phyloP scores from a whole-genome alignment of 2,888 invertebrate genomes.

The Aporophyla lueneburgensis region DNA sequence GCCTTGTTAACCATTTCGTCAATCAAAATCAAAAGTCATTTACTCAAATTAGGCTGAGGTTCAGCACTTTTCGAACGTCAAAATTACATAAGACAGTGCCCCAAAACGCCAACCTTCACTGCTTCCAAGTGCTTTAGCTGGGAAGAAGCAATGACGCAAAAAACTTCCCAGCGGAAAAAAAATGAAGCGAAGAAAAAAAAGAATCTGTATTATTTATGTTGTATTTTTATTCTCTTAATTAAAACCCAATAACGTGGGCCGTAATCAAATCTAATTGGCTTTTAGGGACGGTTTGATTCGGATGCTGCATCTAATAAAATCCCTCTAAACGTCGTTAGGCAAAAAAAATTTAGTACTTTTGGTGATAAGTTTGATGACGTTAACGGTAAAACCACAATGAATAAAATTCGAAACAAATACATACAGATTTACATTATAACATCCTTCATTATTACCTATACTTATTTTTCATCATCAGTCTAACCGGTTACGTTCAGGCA shows the following conservation, averaged over 20 bases:
- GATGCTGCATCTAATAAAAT: conserved; percentile 45
- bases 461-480: no score
- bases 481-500: no score
- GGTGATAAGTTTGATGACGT: conserved; percentile 22
- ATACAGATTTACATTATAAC: no score
- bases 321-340: neutral
- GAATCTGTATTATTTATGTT: neutral
- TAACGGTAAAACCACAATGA: neutral
- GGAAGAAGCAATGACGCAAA: no score
- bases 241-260: conserved; percentile 47
- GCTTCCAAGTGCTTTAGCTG: no score
- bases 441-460: no score
- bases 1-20: neutral
- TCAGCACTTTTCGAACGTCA: no score
- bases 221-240: conserved; percentile 50
- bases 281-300: conserved; percentile 44
- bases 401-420: neutral
- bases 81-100: no score
- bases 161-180: no score
- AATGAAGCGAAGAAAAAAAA: conserved; percentile 4
- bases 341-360: conserved; percentile 26
- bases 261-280: conserved; percentile 58
- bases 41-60: no score
- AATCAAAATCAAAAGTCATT: neutral
- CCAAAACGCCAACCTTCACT: no score